A percentile compares a stretch with the other conserved stretches of the same genome.
phyloP scores from a whole-genome alignment of 2,797 vertebrate genomes.

The Gila robusta region DNA sequence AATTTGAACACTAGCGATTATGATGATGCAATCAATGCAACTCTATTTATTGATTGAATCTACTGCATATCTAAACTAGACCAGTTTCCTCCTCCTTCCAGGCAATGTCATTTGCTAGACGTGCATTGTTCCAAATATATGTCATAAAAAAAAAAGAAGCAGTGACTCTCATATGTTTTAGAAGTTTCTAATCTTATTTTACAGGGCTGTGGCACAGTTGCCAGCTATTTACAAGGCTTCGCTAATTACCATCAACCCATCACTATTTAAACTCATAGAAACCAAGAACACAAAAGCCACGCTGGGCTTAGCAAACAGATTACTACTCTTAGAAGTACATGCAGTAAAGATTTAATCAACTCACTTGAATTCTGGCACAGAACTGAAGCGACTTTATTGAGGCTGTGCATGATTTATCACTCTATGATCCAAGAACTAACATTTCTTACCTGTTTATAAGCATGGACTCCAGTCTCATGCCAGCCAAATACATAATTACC shows the following conservation, averaged over 20 bases:
- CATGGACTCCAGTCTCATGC: neutral
- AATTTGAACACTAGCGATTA: slow-evolving; percentile 46
- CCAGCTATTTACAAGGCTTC: slow-evolving; percentile 48
- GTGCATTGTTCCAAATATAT: slow-evolving; percentile 48
- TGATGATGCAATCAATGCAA: slow-evolving; percentile 64
- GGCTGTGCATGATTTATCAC: slow-evolving; percentile 35
- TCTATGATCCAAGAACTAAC: slow-evolving; percentile 16
- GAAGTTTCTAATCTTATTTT: slow-evolving; percentile 57
- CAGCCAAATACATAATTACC: neutral
- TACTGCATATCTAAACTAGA: slow-evolving; percentile 46
- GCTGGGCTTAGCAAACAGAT: slow-evolving; percentile 41
- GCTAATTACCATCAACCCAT: slow-evolving; percentile 53
- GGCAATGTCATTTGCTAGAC: slow-evolving; percentile 58
- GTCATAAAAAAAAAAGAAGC: slow-evolving; percentile 45
- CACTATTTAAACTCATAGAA: slow-evolving; percentile 40
- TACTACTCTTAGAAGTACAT: slow-evolving; percentile 40
- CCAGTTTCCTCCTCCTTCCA: slow-evolving; percentile 57
- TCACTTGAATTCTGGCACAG: slow-evolving; percentile 13
- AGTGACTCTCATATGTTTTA: slow-evolving; percentile 32
- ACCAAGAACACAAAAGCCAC: slow-evolving; percentile 50
- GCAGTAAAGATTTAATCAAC: slow-evolving; percentile 47
- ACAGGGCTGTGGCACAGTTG: slow-evolving; percentile 50
- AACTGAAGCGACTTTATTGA: slow-evolving; percentile 18
- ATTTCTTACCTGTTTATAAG: slow-evolving; percentile 34
- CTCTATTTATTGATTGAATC: slow-evolving; percentile 67